Percentiles rank a stretch among this genome's conserved stretches.
Evolutionary conservation across 2,888 invertebrate genomes (phyloP).

Genomic region (Sabatieria punctata): DNA sequence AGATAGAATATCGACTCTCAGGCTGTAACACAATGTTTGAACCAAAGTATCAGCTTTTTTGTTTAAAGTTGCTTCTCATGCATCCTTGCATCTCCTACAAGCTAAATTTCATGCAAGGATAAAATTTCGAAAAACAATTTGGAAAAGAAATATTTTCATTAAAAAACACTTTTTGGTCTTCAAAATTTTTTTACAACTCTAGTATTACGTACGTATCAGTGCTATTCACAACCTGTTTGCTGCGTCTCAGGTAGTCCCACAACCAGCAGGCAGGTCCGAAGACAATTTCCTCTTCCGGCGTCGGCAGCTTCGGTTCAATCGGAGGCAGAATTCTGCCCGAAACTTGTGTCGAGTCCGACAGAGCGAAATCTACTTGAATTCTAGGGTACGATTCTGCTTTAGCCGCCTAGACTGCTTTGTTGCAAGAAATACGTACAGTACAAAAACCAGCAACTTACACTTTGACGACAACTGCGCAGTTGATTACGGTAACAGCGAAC

Average conservation of each 20-base stretch:
- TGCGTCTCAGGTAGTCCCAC: constrained; percentile 70
- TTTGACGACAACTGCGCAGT: constrained; percentile 7
- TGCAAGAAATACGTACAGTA: no score
- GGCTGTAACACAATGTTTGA: no score
- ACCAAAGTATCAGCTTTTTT: no score
- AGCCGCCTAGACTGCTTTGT: constrained; percentile 45
- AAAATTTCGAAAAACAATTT: no score
- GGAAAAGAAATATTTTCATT: no score
- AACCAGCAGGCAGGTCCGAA: constrained; percentile 91
- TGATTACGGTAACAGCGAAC: constrained; percentile 42
- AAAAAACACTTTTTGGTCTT: no score
- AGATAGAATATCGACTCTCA: no score
- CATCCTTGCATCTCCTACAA: no score
- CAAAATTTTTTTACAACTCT: no score
- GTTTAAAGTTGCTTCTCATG: no score
- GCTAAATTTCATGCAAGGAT: no score
- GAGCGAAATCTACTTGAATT: constrained; percentile 58
- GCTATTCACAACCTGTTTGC: background rate
- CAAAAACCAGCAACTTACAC: background rate
- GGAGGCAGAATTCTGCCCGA: constrained; percentile 29
- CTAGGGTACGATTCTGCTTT: constrained; percentile 55
- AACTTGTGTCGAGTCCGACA: constrained; percentile 44
- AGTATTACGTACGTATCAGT: no score
- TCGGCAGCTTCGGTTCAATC: constrained; percentile 46
- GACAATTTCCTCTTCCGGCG: constrained; percentile 52